Base-by-base conservation (phyloP, 2,888 invertebrate genomes). In the Rhopalosiphum nymphaeae region DNA sequence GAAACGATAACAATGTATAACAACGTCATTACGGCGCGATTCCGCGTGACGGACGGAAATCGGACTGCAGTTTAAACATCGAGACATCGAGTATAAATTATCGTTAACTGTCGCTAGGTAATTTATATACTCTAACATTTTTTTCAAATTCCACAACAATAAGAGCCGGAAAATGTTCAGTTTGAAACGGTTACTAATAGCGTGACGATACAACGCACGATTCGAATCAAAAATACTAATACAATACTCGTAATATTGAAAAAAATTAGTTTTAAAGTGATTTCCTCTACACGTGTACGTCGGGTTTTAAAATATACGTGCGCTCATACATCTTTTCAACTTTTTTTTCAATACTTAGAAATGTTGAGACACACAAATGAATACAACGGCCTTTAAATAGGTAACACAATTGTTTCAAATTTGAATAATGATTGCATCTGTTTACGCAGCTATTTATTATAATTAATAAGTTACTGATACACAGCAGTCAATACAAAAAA, bases 41-140 rank as follows among this genome's bases (percentile, higher is more conserved):
- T 36, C 53, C 78, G 91, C 91, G 78, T 78, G 78, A 91, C 49
- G 49, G 16, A 61, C 44, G 46, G 61, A 89, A 89, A 61, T 44
- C 44, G 44, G 29, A 44, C 16, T 29, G 5, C n/a, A 56, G 21
- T 78, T 78, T 78, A 78, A 78, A 78, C 36, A 78, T 78, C 36
- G 78, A 67, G 67, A 67, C 67, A 67, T 67, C 36, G 21, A 78
- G 78, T 36, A 21, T 36, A 78, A 78, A 78, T 78, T 21, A 36
- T 78, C 36, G 36, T 78, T 36, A 9, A 78, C 36, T 36, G 36
- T 78, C 21, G 21, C 36, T 78, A 21, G 36, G 36, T 16, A 78
- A 78, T 78, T 78, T 78, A 78, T 78, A 67, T 36, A 67, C 16
- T 36, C 67, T 16, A 36, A 67, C n/a, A 67, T 36, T 67, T 16